Evolutionary conservation across 2,888 invertebrate species (phyloP).

Genomic region (Mechanitis messenoides): DNA sequence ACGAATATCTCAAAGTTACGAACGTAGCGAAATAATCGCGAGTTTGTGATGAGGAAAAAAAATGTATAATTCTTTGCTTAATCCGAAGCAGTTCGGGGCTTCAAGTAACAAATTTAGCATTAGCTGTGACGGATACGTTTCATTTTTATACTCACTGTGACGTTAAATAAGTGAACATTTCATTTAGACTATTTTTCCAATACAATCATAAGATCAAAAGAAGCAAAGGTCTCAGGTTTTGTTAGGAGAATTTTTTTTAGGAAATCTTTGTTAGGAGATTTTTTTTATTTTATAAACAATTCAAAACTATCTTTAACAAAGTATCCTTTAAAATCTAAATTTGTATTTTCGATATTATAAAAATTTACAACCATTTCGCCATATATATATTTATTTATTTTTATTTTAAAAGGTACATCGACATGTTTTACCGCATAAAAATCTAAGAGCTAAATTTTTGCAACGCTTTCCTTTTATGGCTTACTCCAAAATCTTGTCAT

Average conservation of each 20-base stretch:
- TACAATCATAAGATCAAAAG: neutral
- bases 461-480: constrained; percentile 15
- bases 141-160: constrained; percentile 18
- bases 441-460: neutral
- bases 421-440: neutral
- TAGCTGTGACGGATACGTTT: constrained; percentile 52
- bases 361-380: no score
- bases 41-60: constrained; percentile 63
- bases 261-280: no score
- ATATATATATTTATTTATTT: no score
- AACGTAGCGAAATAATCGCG: constrained; percentile 65
- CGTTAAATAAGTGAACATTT: constrained; percentile 6
- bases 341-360: no score
- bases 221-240: neutral
- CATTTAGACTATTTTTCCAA: neutral
- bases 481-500: constrained; percentile 28
- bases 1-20: constrained; percentile 73
- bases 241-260: no score
- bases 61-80: constrained; percentile 72
- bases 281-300: no score
- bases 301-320: no score
- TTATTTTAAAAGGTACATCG: neutral
- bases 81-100: constrained; percentile 55
- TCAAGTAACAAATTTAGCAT: constrained; percentile 61
- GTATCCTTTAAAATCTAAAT: no score